Conservation (phyloP, 1,140 invertebrate species). For the Eurosta solidaginis region DNA sequence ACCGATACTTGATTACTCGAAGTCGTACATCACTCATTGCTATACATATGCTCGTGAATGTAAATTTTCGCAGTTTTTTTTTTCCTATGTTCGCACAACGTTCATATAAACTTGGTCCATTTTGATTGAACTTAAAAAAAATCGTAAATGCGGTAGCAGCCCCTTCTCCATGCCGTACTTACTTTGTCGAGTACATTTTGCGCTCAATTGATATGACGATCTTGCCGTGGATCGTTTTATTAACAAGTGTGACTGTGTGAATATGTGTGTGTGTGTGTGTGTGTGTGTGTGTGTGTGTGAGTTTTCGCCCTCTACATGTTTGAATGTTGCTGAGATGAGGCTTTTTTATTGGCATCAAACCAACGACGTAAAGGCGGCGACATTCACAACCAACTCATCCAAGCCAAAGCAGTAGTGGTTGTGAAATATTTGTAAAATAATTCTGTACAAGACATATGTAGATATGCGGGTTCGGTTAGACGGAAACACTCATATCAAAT, state of each 20-base stretch:
- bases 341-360: conserved; percentile 7
- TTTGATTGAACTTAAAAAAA: conserved; percentile 21
- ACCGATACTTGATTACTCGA: no score
- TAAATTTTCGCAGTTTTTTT: background rate
- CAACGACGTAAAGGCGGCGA: background rate
- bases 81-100: background rate
- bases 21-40: no score
- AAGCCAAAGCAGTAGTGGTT: background rate
- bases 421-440: background rate
- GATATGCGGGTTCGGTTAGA: background rate
- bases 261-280: background rate
- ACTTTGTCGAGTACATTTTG: background rate
- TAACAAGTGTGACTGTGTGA: background rate
- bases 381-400: background rate
- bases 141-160: background rate
- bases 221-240: background rate
- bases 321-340: no score
- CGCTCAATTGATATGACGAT: background rate
- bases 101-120: conserved; percentile 26
- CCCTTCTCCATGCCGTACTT: background rate
- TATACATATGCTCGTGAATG: background rate
- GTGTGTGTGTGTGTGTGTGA: background rate
- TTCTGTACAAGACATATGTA: no score
- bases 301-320: no score
- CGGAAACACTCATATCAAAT: background rate